phyloP scores from a whole-genome alignment of 2,113 vertebrate species.

The Charina bottae region DNA sequence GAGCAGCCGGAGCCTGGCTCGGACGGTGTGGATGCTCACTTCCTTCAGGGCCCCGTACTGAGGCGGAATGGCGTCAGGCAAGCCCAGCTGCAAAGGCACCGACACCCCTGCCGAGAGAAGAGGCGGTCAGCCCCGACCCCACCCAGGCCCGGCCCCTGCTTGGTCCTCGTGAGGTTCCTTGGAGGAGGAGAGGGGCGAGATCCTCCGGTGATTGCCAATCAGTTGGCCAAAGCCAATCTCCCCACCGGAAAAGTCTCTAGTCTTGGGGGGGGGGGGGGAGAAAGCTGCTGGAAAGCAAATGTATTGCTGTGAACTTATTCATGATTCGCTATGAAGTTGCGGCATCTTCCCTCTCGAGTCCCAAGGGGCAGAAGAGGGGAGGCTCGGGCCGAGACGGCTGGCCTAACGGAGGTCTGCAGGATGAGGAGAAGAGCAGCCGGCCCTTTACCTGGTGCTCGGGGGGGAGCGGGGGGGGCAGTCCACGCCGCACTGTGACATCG shows the following conservation, averaged over 20 bases:
- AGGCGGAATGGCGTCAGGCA: constrained; percentile 80
- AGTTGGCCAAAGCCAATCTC: not conserved
- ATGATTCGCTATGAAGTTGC: not conserved
- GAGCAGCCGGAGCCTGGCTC: constrained; percentile 81
- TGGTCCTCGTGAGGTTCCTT: not conserved
- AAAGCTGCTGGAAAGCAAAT: not conserved
- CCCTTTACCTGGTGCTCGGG: constrained; percentile 73
- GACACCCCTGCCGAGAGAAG: constrained; percentile 75
- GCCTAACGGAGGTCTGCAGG: too few species aligned
- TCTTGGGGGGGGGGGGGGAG: not conserved
- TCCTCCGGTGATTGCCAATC: not conserved
- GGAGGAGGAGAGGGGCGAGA: not conserved
- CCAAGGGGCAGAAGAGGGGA: not conserved
- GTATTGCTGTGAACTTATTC: not conserved
- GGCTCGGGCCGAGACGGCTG: not conserved
- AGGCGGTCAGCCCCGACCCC: not conserved
- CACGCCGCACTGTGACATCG: constrained; percentile 86
- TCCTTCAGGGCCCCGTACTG: constrained; percentile 83
- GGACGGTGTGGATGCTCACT: constrained; percentile 80
- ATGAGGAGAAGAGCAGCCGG: rapidly evolving
- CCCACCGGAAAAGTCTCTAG: not conserved
- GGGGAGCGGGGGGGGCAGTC: constrained; percentile 77
- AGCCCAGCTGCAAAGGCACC: constrained; percentile 83
- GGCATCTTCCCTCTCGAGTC: not conserved
- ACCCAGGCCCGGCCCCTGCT: not conserved